Evolutionary conservation across 2,888 invertebrate species (phyloP), one percentile per base, ranked within the genome.

Genomic region (Polyommatus icarus): DNA sequence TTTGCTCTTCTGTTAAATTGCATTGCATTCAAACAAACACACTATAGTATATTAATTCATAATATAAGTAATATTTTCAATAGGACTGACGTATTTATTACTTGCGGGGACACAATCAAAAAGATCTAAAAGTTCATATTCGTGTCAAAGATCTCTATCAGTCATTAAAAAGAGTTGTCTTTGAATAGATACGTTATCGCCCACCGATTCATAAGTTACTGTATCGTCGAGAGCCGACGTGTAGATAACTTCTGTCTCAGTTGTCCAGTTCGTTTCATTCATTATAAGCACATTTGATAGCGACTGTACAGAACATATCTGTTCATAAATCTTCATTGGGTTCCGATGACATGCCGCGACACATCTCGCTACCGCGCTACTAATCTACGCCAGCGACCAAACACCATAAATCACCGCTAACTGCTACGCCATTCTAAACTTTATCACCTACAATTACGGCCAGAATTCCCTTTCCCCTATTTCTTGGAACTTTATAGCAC

Each of bases 261-360:
- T 73, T 73, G 75, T 75, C 75, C 75, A 75, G 50, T 75, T 50
- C 73, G 15, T 73, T 73, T 73, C 75, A 75, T 75, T 75, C 75
- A 75, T 75, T 75, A 75, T 50, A 85, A 85, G 82, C 83, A 87
- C 86, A 86, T 88, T 87, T 87, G 87, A 87, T 86, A 84, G 82
- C 84, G 86, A 86, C 87, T 87, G 87, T 87, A 88, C 89, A 82
- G 79, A 81, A 89, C 88, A 88, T 89, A 88, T 85, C 87, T 88
- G 91, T 90, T 91, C 93, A 93, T 94, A 93, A 94, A 94, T 93
- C 94, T 94, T 93, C 93, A 93, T 93, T 92, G 92, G 91, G 90
- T 90, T 90, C 89, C 92, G 93, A 93, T 93, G 93, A 94, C 94
- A 93, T 87, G 91, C 92, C 91, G 89, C 93, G 93, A 93, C 94